A percentile compares a stretch with the other conserved stretches of the same genome.
Conservation (phyloP, 2,888 invertebrate species). For the Hydroisotoma schaefferi region DNA sequence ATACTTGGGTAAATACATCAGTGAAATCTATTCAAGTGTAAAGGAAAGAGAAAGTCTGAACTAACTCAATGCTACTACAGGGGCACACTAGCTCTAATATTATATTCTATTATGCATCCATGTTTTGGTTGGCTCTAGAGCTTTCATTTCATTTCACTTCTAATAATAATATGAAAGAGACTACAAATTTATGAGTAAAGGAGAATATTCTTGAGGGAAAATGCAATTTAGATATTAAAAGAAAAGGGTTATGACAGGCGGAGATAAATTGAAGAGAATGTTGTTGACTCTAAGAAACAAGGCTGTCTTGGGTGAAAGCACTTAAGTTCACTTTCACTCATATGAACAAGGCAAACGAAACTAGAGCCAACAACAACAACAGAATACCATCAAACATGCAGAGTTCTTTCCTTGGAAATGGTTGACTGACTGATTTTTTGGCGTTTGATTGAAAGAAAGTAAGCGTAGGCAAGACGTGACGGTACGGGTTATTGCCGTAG, state of each 20-base stretch:
- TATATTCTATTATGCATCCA: no score
- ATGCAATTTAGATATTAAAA: slow-evolving; percentile 15
- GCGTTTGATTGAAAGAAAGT: no score
- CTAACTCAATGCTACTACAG: no score
- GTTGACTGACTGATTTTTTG: no score
- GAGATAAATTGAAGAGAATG: slow-evolving; percentile 8
- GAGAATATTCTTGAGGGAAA: not conserved
- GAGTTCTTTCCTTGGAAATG: no score
- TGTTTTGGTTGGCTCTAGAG: not conserved
- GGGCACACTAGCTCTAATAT: no score
- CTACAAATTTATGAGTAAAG: not conserved
- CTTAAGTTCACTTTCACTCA: not conserved
- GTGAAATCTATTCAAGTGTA: not conserved
- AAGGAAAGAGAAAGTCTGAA: not conserved
- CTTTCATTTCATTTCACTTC: not conserved
- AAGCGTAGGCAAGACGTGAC: no score
- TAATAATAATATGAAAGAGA: no score
- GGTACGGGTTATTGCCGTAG: no score
- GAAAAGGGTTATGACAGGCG: slow-evolving; percentile 14
- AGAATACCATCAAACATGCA: no score
- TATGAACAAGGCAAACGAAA: no score
- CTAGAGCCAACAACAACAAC: no score
- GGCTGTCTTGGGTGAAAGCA: not conserved
- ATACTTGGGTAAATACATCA: slow-evolving; percentile 5
- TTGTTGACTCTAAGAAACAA: not conserved